Evolutionary conservation across 2,797 vertebrate species (phyloP).

Genomic region (Gobio occitaniae): DNA sequence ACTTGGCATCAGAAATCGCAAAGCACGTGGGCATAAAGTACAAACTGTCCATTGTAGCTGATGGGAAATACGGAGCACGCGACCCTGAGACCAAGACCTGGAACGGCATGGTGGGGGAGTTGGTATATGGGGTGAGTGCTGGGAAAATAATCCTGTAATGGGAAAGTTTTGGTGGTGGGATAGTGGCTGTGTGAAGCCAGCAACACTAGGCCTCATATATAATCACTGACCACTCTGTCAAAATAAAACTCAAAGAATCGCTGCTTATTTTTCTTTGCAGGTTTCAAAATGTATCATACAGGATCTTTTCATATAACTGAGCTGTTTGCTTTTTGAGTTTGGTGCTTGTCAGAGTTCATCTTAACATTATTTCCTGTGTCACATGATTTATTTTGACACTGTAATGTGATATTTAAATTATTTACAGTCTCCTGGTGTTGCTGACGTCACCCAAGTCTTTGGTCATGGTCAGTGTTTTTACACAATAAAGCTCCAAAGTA

Average conservation of each 20-base stretch:
- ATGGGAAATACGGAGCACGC: slow-evolving; percentile 97
- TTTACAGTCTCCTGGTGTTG: slow-evolving; percentile 44
- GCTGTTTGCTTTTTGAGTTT: background rate
- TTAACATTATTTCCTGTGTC: background rate
- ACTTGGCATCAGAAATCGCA: slow-evolving; percentile 98
- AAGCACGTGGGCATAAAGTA: slow-evolving; percentile 98
- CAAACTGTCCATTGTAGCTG: slow-evolving; percentile 95
- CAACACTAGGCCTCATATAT: slow-evolving; percentile 30
- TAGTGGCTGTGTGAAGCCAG: slow-evolving; percentile 50
- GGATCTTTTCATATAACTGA: background rate
- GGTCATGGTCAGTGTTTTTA: slow-evolving; percentile 50
- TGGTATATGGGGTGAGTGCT: slow-evolving; percentile 98
- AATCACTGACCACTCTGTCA: slow-evolving; percentile 44
- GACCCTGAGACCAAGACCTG: slow-evolving; percentile 98
- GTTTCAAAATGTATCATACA: background rate
- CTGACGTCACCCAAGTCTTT: slow-evolving; percentile 58
- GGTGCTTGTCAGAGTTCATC: background rate
- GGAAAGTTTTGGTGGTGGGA: background rate
- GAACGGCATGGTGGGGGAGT: slow-evolving; percentile 99
- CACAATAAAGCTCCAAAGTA: background rate
- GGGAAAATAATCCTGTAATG: slow-evolving; percentile 56
- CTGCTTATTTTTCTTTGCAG: background rate
- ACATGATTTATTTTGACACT: slow-evolving; percentile 44
- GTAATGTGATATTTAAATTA: slow-evolving; percentile 24
- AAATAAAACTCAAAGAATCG: slow-evolving; percentile 39